phyloP scores from a whole-genome alignment of 2,888 invertebrate genomes.

The Tupiocoris notatus region DNA sequence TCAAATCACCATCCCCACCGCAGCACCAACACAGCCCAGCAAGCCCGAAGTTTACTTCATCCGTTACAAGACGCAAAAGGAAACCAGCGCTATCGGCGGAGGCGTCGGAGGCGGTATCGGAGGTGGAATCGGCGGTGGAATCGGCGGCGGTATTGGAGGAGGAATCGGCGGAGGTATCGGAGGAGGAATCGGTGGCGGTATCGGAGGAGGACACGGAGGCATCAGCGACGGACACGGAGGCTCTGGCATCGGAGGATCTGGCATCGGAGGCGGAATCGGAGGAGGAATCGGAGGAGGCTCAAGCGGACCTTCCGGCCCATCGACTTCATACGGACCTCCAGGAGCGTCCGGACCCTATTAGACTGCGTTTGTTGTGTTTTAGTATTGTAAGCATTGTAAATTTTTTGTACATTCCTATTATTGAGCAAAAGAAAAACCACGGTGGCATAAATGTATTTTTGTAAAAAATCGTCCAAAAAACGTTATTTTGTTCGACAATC shows the following conservation, averaged over 20 bases:
- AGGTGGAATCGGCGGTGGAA: constrained; percentile 55
- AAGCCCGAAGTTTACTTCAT: constrained; percentile 91
- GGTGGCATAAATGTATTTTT: constrained; percentile 51
- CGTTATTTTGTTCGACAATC: neutral
- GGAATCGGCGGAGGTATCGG: constrained; percentile 48
- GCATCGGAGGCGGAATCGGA: constrained; percentile 28
- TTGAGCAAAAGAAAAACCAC: constrained; percentile 44
- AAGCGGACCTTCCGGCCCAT: constrained; percentile 45
- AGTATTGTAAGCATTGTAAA: constrained; percentile 37
- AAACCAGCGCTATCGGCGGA: constrained; percentile 54
- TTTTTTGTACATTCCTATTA: constrained; percentile 44
- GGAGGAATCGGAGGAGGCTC: constrained; percentile 43
- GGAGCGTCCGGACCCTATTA: constrained; percentile 51
- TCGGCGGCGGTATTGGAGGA: constrained; percentile 52
- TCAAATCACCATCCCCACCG: constrained; percentile 73
- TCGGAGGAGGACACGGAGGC: constrained; percentile 42
- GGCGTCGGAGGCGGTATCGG: constrained; percentile 54
- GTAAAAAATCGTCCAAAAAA: constrained; percentile 46
- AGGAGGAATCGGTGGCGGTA: constrained; percentile 52
- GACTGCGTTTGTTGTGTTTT: constrained; percentile 40
- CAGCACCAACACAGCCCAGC: constrained; percentile 77
- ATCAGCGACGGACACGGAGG: constrained; percentile 40
- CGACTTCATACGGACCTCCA: constrained; percentile 51
- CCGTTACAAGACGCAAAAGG: constrained; percentile 70
- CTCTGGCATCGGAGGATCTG: constrained; percentile 24